Base-by-base conservation (phyloP, 2,888 invertebrate genomes). In the Lochmaea capreae region DNA sequence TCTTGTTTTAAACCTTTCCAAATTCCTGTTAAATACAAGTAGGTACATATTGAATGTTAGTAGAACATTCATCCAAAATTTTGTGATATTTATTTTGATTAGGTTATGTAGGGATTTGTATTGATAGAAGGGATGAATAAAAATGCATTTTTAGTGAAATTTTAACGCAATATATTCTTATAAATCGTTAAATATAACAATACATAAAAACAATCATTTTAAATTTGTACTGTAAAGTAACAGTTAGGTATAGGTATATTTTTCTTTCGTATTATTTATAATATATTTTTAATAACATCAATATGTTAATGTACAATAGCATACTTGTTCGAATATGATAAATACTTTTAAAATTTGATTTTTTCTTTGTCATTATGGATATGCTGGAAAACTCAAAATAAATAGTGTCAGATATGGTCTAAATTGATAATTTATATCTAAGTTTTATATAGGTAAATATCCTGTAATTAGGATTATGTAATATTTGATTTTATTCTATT, bases 171-270 rank as follows among this genome's bases (percentile, higher is more conserved):
- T 84, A 83, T 84, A 85, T 85, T 84, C 74, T 85, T 85, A 84
- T 85, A 85, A 85, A 85, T 85, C 81, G 82, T 84, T 84, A 85
- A 84, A 83, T 85, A 83, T 85, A 85, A 85, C 85, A 85, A 85
- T 85, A 85, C 84, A 82, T 85, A 85, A 84, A 85, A 85, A 85
- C 84, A 85, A 84, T 83, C 79, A 84, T 82, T 74, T 80, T 82
- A 82, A 79, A 80, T 85, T 85, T 85, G 85, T 85, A 85, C 85
- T 85, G 84, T 80, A 84, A 84, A 84, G 77, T 82, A 84, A 84
- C 83, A 82, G 80, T 79, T 82, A 82, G 78, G 79, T 82, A 81
- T 81, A 79, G 67, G 70, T 75, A 66, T 79, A 79, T 77, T 81
- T 54, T 82, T 83, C 81, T 81, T 83, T 83, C 81, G 82, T 83